phyloP scores from a whole-genome alignment of 2,797 vertebrate species.

The Gymnothorax javanicus region DNA sequence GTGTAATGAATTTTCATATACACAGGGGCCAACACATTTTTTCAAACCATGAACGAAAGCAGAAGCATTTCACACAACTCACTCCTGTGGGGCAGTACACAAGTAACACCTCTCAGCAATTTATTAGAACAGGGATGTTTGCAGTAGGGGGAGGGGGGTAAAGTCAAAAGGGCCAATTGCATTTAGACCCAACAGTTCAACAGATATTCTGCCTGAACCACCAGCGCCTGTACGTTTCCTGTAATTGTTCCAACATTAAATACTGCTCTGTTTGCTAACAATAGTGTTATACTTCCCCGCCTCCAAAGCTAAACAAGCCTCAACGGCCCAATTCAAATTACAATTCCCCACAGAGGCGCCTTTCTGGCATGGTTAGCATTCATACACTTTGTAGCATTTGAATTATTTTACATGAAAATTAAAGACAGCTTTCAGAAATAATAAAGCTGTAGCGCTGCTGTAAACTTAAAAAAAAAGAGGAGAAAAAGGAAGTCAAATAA shows the following conservation, averaged over 20 bases:
- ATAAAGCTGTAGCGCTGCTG: slow-evolving; percentile 62
- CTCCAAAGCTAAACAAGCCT: background rate
- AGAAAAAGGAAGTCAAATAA: slow-evolving; percentile 38
- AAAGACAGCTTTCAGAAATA: slow-evolving; percentile 64
- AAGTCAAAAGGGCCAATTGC: slow-evolving; percentile 65
- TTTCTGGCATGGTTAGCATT: slow-evolving; percentile 62
- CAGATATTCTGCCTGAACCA: slow-evolving; percentile 60
- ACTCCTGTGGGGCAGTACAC: slow-evolving; percentile 57
- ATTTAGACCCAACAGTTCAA: slow-evolving; percentile 54
- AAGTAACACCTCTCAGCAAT: slow-evolving; percentile 76
- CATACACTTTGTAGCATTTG: slow-evolving; percentile 69
- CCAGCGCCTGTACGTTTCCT: slow-evolving; percentile 59
- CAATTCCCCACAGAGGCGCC: slow-evolving; percentile 61
- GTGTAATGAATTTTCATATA: background rate
- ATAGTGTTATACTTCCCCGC: slow-evolving; percentile 39
- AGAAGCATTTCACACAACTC: slow-evolving; percentile 59
- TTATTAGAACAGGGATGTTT: slow-evolving; percentile 82
- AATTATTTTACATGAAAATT: slow-evolving; percentile 64
- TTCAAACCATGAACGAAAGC: slow-evolving; percentile 21
- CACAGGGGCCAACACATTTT: background rate
- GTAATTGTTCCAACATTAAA: slow-evolving; percentile 58
- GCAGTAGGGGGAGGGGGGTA: slow-evolving; percentile 58
- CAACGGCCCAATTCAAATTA: slow-evolving; percentile 35
- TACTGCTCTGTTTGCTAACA: slow-evolving; percentile 59
- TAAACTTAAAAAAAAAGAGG: slow-evolving; percentile 42